Base-by-base conservation (phyloP, 2,113 vertebrate species). In the Melanerpes formicivorus region DNA sequence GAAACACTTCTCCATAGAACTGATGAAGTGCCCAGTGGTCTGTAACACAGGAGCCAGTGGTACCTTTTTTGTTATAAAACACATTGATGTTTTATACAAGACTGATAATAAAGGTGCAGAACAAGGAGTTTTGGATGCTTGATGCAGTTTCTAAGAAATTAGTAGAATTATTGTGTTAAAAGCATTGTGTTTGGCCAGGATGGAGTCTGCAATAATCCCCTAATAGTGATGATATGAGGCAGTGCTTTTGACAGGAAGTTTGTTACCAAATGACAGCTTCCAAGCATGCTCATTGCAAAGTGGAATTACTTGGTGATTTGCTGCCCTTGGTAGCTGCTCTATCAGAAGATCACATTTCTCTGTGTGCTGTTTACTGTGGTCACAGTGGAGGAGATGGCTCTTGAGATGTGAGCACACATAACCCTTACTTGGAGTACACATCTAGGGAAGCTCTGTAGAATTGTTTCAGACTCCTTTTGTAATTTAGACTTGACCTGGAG, bases 261-360 rank as follows among this genome's bases (percentile, higher is more conserved):
- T 50, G 14, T 82, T 85, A 65, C 3, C 12, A 76, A 87, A 62
- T 29, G 81, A 22, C 50, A 82, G 27, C 34, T 80, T 70, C 11
- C 11, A 19, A 54, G 11, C 3, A 5, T 3, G 8, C 10, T 42
- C 6, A 3, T 64, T 77, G 27, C 44, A 50, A 66, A 40, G 42
- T 52, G 50, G 65, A 86, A 58, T 17, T 1, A 1, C 34, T 6
- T 14, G 48, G 10, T 76, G 67, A 9, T 67, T 60, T 81, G 21
- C 26, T 42, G 54, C 58, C 48, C 29, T 40, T 17, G 29, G 55
- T 26, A 60, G 46, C 54, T 72, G 54, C 46, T n/a, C 42, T 18
- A 37, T 74, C 1, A 1, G 18, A 71, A 42, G 37, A 3, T 40
- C 2, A 0, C 32, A 5, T 26, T 34, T 48, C 25, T 55, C 30